Percentiles rank a stretch among this genome's conserved stretches.
Conservation (phyloP, 1,140 invertebrate species). For the Drosophila leontia region DNA sequence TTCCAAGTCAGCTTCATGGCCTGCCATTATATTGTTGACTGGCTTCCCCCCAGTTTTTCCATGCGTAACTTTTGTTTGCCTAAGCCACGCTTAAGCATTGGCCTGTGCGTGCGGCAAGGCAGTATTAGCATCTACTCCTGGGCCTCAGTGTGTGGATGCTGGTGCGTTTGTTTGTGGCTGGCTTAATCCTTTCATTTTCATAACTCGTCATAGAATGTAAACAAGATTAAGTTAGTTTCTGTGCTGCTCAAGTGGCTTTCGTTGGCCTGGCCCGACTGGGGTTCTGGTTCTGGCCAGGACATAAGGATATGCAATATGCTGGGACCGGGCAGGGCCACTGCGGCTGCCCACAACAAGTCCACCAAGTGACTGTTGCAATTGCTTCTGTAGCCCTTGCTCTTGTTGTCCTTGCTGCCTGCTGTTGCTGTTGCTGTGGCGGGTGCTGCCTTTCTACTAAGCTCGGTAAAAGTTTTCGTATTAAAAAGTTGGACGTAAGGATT, state of each 20-base stretch:
- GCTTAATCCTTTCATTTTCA: conserved; percentile 83
- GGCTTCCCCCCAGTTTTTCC: conserved; percentile 52
- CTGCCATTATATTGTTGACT: conserved; percentile 49
- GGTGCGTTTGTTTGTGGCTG: conserved; percentile 76
- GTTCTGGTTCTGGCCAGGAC: conserved; percentile 24
- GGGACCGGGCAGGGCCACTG: conserved; percentile 12
- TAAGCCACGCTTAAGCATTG: conserved; percentile 69
- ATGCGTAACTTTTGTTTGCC: conserved; percentile 75
- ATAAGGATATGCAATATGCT: conserved; percentile 47
- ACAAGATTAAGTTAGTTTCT: conserved; percentile 82
- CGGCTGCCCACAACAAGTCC: conserved; percentile 76
- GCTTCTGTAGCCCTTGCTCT: conserved; percentile 65
- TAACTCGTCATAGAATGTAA: conserved; percentile 83
- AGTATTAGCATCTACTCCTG: conserved; percentile 29
- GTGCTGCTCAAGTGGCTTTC: conserved; percentile 79
- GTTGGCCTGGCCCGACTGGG: conserved; percentile 12
- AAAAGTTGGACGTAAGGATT: conserved; percentile 83
- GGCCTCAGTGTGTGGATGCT: conserved; percentile 38
- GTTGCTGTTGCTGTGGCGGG: conserved; percentile 46
- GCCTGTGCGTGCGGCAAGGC: conserved; percentile 46
- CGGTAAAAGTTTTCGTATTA: conserved; percentile 80
- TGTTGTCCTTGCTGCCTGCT: conserved; percentile 33
- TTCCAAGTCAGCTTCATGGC: conserved; percentile 15
- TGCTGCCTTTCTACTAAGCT: conserved; percentile 73
- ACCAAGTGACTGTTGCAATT: conserved; percentile 82